A percentile compares a stretch with the other conserved stretches of the same genome.
Evolutionary conservation across 2,113 vertebrate species (phyloP).

Genomic region (Rhizomys pruinosus): DNA sequence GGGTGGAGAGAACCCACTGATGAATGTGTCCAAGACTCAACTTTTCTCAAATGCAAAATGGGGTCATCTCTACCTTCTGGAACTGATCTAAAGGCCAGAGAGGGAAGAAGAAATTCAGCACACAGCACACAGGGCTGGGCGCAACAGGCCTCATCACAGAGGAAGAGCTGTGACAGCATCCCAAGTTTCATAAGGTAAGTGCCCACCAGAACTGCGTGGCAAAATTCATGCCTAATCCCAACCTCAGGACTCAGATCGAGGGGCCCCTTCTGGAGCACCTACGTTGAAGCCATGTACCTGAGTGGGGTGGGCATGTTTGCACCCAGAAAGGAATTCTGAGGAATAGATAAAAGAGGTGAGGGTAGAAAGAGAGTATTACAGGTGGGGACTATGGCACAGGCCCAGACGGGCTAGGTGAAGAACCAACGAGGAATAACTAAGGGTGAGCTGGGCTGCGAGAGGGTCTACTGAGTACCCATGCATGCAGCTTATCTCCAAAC

Average conservation of each 20-base stretch:
- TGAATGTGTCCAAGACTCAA: not conserved
- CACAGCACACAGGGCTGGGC: not conserved
- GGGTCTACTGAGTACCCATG: rapidly evolving
- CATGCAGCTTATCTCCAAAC: not conserved
- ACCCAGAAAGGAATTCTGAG: not conserved
- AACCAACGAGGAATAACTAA: rapidly evolving
- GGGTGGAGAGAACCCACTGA: not conserved
- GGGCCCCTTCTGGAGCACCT: not conserved
- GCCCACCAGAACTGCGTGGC: not conserved
- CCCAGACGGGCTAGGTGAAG: rapidly evolving
- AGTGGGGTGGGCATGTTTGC: not conserved
- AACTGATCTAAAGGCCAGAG: not conserved
- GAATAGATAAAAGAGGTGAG: not conserved
- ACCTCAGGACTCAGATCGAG: not conserved
- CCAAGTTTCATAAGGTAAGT: rapidly evolving
- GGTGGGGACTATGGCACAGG: not conserved
- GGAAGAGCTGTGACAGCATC: rapidly evolving
- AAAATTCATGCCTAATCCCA: rapidly evolving
- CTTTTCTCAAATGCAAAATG: not conserved
- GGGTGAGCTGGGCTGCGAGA: not conserved
- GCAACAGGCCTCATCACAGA: rapidly evolving
- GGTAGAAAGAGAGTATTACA: rapidly evolving
- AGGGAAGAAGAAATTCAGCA: rapidly evolving
- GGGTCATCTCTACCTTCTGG: not conserved
- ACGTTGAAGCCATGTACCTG: not conserved